Conservation (phyloP, 1,140 invertebrate species). For the Bathynomus jamesi region DNA sequence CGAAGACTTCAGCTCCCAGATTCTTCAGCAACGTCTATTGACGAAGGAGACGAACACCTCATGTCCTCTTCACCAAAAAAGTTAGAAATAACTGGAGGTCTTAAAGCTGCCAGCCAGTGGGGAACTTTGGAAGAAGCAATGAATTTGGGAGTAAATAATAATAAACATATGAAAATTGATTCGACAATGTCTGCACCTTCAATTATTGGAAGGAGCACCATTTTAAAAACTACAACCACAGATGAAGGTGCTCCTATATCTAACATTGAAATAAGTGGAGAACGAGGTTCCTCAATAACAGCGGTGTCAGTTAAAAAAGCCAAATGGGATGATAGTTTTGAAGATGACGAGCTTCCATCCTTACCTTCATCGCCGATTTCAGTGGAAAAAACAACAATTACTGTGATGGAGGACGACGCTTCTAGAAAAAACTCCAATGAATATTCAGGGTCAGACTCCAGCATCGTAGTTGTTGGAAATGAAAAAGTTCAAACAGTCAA, state of each 20-base stretch:
- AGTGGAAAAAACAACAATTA: slow-evolving; percentile 21
- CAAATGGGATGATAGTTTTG: neutral
- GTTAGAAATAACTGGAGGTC: slow-evolving; percentile 10
- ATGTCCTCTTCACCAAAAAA: neutral
- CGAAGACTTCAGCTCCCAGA: slow-evolving; percentile 22
- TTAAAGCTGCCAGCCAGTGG: slow-evolving; percentile 22
- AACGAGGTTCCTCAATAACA: slow-evolving; percentile 8
- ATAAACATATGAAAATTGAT: slow-evolving; percentile 14
- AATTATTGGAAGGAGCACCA: neutral
- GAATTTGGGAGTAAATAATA: slow-evolving; percentile 11
- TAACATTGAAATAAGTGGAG: slow-evolving; percentile 28
- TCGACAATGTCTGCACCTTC: neutral
- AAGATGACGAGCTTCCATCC: slow-evolving; percentile 11
- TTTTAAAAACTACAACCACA: neutral
- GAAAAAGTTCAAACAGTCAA: slow-evolving; percentile 18
- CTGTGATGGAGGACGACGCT: slow-evolving; percentile 21
- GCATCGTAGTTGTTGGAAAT: slow-evolving; percentile 4
- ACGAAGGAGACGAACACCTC: slow-evolving; percentile 15
- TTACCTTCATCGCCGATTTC: slow-evolving; percentile 17
- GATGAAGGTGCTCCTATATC: slow-evolving; percentile 14
- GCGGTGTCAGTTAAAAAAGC: slow-evolving; percentile 2
- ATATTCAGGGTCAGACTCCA: neutral
- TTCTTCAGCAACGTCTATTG: slow-evolving; percentile 29
- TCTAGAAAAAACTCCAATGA: slow-evolving; percentile 11
- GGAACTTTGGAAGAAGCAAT: slow-evolving; percentile 23